Evolutionary conservation across 1,140 invertebrate genomes (phyloP).

Genomic region (Drosophila rufa): DNA sequence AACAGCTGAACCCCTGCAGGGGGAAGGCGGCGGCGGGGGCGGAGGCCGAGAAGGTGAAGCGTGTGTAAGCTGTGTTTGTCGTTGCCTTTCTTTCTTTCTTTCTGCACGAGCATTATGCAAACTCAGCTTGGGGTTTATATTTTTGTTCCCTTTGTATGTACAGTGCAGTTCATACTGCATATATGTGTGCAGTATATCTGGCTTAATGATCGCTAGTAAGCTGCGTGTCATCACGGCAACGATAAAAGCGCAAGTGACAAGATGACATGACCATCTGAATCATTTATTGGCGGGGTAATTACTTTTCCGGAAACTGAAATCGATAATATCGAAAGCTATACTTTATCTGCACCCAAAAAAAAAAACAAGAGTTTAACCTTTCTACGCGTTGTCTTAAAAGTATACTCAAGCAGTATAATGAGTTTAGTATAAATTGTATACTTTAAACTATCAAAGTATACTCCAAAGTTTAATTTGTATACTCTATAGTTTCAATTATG

Average conservation of each 20-base stretch:
- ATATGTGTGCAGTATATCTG: conserved; percentile 3
- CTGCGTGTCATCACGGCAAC: conserved; percentile 38
- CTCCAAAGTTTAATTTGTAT: too few species aligned
- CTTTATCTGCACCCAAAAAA: too few species aligned
- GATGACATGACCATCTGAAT: conserved; percentile 30
- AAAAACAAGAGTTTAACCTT: too few species aligned
- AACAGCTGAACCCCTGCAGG: conserved; percentile 39
- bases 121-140: conserved; percentile 46
- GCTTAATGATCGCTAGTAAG: conserved; percentile 39
- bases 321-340: conserved; percentile 2
- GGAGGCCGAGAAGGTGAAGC: conserved; percentile 12
- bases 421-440: too few species aligned
- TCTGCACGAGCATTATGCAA: conserved; percentile 55
- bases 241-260: conserved; percentile 38
- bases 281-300: conserved; percentile 23
- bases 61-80: conserved; percentile 36
- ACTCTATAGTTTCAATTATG: too few species aligned
- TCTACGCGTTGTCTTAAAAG: too few species aligned
- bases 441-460: too few species aligned
- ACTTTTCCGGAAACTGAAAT: conserved; percentile 16
- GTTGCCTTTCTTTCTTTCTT: conserved; percentile 26
- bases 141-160: conserved; percentile 30
- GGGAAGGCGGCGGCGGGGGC: not conserved
- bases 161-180: not conserved
- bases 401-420: too few species aligned